Evolutionary conservation across 2,888 invertebrate genomes (phyloP).

Genomic region (Napeogenes sylphis): DNA sequence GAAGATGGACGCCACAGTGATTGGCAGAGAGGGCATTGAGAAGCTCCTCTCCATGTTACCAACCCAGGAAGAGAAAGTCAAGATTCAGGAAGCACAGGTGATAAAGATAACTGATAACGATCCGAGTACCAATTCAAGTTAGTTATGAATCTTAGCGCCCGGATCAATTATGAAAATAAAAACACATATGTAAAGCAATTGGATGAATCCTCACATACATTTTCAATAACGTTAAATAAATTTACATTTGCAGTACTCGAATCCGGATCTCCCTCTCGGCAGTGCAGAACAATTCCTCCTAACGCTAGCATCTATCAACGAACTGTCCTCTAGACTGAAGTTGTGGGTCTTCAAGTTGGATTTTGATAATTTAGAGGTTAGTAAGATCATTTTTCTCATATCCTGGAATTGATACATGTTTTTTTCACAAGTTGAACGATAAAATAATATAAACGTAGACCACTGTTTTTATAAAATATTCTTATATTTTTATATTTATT

Average conservation of each 20-base stretch:
- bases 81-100: conserved; percentile 95
- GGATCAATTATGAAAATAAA: no score
- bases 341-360: conserved; percentile 99
- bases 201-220: no score
- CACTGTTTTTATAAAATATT: no score
- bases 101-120: background rate
- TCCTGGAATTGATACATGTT: background rate
- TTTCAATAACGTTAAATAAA: no score
- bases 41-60: conserved; percentile 98
- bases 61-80: conserved; percentile 96
- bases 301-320: conserved; percentile 96
- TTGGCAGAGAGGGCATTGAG: conserved; percentile 98
- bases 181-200: no score
- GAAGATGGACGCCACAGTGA: conserved; percentile 99
- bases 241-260: conserved; percentile 78
- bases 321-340: conserved; percentile 93
- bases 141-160: no score
- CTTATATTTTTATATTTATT: no score
- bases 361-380: conserved; percentile 96
- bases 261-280: conserved; percentile 93
- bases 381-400: conserved; percentile 13
- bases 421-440: background rate
- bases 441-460: no score
- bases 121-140: no score
- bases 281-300: conserved; percentile 99